phyloP scores from a whole-genome alignment of 2,797 vertebrate genomes.

The Kryptolebias ocellatus region DNA sequence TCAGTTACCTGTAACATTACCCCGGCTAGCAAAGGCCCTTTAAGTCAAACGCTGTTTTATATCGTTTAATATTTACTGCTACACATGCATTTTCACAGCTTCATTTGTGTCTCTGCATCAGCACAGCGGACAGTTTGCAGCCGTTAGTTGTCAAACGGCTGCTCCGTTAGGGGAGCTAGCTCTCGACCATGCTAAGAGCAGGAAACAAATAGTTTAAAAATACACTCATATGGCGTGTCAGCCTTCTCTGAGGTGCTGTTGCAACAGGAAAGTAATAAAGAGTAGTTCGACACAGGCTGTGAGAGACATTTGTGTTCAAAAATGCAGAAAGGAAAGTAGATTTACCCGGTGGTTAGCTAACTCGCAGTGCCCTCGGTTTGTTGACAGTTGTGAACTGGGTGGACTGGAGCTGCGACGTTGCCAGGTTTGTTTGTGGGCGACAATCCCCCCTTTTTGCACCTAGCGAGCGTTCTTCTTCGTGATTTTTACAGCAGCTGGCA shows the following conservation, averaged over 20 bases:
- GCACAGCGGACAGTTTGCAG: background rate
- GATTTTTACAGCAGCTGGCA: background rate
- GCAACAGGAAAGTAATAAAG: background rate
- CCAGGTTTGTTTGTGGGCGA: constrained; percentile 43
- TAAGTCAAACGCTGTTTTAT: constrained; percentile 17
- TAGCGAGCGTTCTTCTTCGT: background rate
- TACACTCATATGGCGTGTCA: background rate
- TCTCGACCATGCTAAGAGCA: constrained; percentile 7
- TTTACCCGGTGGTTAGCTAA: constrained; percentile 28
- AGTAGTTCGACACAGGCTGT: background rate
- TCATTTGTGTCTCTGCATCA: background rate
- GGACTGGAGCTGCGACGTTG: constrained; percentile 45
- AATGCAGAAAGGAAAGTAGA: constrained; percentile 38
- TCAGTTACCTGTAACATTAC: constrained; percentile 40
- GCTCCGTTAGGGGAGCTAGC: constrained; percentile 40
- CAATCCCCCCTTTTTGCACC: constrained; percentile 23
- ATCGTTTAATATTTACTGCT: rapidly evolving
- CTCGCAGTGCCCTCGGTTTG: constrained; percentile 38
- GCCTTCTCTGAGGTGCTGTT: background rate
- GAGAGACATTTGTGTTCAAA: constrained; percentile 9
- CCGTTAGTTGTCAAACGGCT: constrained; percentile 5
- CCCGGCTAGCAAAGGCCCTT: constrained; percentile 26
- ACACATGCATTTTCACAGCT: background rate
- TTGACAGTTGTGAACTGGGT: constrained; percentile 33
- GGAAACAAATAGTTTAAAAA: constrained; percentile 13